Conservation (phyloP, 37 sponge, comb jelly and placozoan genomes). For the Chondrilla cf. caribensis region DNA sequence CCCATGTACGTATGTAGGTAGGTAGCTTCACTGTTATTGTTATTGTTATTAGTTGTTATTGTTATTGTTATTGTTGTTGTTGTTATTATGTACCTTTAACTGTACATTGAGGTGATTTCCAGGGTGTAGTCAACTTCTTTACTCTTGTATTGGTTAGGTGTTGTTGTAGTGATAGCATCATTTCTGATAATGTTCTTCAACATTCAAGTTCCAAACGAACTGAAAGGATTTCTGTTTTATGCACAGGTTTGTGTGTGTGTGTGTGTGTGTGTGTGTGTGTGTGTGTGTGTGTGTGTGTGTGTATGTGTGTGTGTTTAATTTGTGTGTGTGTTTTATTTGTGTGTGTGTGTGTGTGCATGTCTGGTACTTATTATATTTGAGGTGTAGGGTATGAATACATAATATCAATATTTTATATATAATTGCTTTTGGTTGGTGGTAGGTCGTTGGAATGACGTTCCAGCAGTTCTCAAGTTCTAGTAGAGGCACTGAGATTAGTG, state of each 20-base stretch:
- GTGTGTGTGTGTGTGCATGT: too few relatives aligned
- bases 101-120: neutral
- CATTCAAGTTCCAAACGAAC: slow-evolving; percentile 58
- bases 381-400: too few relatives aligned
- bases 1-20: neutral
- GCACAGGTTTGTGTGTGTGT: slow-evolving; percentile 50
- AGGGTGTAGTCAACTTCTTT: neutral
- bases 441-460: slow-evolving; percentile 14
- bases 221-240: slow-evolving; percentile 77
- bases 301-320: neutral
- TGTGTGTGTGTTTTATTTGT: too few relatives aligned
- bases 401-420: too few relatives aligned
- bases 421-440: too few relatives aligned
- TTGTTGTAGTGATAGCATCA: slow-evolving; percentile 33
- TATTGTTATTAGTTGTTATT: too few relatives aligned
- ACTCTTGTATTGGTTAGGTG: neutral
- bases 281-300: neutral
- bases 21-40: too few relatives aligned
- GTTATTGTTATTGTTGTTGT: too few relatives aligned
- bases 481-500: neutral
- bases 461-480: neutral
- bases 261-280: neutral
- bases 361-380: too few relatives aligned
- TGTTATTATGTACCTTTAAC: too few relatives aligned
- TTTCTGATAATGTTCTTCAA: slow-evolving; percentile 41